Percentiles rank a stretch among this genome's conserved stretches.
These are phyloP conservation scores for Zhuqinia jingwanae DNA, from an alignment of 2,888 invertebrate genomes.

Conservation along the genomic window DNA sequence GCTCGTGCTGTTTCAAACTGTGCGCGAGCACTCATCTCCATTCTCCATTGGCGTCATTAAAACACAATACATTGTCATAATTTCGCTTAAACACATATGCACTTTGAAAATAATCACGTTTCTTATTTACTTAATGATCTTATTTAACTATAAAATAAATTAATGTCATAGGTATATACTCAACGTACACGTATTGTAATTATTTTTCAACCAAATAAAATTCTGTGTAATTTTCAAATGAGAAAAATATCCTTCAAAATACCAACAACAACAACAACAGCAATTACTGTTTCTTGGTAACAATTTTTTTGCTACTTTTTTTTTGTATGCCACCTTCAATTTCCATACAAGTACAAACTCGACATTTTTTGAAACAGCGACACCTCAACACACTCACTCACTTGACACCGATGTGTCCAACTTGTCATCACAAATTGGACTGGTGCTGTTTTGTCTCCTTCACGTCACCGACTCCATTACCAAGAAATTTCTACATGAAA, in stretches of 20 bases:
- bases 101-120: neutral
- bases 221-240: neutral
- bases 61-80: no score
- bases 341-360: neutral
- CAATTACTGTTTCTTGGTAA: neutral
- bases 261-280: neutral
- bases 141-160: conserved; percentile 2
- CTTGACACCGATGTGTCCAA: conserved; percentile 43
- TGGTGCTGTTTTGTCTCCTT: neutral
- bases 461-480: neutral
- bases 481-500: neutral
- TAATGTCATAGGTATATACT: no score
- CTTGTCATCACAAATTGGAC: conserved; percentile 21
- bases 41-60: no score
- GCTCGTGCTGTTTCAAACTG: no score
- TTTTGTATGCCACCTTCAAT: neutral
- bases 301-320: no score
- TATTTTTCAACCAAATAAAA: no score
- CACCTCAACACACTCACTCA: no score
- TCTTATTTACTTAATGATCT: conserved; percentile 6
- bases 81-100: no score
- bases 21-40: no score
- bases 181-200: neutral
- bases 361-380: neutral
- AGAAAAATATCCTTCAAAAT: neutral